phyloP scores from a whole-genome alignment of 2,888 invertebrate genomes.

The Pseudolycoriella hygida region DNA sequence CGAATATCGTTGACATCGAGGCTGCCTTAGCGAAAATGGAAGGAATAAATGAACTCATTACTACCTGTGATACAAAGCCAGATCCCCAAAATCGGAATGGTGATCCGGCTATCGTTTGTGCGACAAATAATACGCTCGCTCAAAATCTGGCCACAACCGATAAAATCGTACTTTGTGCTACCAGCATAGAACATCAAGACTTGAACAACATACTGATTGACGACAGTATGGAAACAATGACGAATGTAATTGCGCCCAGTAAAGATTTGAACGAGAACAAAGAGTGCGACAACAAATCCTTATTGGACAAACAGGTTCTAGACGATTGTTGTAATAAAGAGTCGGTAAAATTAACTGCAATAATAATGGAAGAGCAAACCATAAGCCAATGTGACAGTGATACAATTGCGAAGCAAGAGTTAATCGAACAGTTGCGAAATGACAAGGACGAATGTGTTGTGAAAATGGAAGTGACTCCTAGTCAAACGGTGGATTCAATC shows the following conservation, averaged over 20 bases:
- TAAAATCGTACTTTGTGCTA: conserved; percentile 15
- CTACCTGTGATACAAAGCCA: conserved; percentile 16
- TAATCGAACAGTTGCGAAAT: background rate
- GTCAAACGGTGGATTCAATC: too few species aligned
- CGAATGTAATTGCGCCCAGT: background rate
- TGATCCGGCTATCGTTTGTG: conserved; percentile 17
- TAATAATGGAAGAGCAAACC: background rate
- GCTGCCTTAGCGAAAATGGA: conserved; percentile 54
- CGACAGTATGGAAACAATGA: conserved; percentile 5
- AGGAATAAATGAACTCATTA: conserved; percentile 32
- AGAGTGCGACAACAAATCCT: background rate
- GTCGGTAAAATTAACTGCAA: background rate
- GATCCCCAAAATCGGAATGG: conserved; percentile 21
- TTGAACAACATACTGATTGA: conserved; percentile 3
- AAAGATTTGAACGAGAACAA: background rate
- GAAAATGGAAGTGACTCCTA: background rate
- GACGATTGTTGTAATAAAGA: conserved; percentile 11
- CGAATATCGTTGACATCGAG: conserved; percentile 40
- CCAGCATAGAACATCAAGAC: conserved; percentile 10
- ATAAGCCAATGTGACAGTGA: background rate
- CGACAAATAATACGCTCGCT: background rate
- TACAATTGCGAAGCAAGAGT: background rate
- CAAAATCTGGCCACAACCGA: conserved; percentile 7
- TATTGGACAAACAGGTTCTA: conserved; percentile 9
- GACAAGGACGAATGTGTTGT: background rate